Evolutionary conservation across 2,113 vertebrate species (phyloP).

Genomic region (Pagrus major): DNA sequence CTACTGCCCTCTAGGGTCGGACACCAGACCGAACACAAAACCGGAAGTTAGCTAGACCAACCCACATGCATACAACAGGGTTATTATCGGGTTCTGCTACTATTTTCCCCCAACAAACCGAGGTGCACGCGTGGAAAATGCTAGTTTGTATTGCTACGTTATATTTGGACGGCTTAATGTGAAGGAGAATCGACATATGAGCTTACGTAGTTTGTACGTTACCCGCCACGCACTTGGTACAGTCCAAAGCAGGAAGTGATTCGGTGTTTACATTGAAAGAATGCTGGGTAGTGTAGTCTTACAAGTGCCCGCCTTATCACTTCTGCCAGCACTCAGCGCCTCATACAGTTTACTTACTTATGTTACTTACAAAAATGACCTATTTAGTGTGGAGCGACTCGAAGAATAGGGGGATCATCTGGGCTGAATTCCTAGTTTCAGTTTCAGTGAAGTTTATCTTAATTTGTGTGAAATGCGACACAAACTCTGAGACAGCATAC

Average conservation of each 20-base stretch:
- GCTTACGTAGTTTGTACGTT: neutral
- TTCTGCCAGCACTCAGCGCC: no score
- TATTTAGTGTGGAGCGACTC: neutral
- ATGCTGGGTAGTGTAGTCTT: conserved; percentile 46
- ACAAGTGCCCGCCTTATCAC: no score
- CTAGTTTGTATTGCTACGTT: no score
- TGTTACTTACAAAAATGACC: neutral
- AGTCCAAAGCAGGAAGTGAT: conserved; percentile 6
- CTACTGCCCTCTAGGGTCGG: conserved; percentile 52
- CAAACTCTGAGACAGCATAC: conserved; percentile 17
- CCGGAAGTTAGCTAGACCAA: conserved; percentile 12
- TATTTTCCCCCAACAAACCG: neutral
- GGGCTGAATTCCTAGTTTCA: neutral
- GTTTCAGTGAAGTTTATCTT: neutral
- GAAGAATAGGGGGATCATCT: neutral
- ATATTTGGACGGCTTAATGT: fast-evolving
- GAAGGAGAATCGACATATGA: neutral
- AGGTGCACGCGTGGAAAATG: fast-evolving
- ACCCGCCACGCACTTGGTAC: neutral
- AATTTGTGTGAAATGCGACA: neutral
- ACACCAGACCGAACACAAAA: neutral
- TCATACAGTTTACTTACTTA: neutral
- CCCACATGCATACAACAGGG: neutral
- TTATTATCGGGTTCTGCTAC: neutral
- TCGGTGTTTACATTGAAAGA: neutral